Base-by-base conservation (phyloP, 2,113 vertebrate species). In the Eolophus roseicapilla region DNA sequence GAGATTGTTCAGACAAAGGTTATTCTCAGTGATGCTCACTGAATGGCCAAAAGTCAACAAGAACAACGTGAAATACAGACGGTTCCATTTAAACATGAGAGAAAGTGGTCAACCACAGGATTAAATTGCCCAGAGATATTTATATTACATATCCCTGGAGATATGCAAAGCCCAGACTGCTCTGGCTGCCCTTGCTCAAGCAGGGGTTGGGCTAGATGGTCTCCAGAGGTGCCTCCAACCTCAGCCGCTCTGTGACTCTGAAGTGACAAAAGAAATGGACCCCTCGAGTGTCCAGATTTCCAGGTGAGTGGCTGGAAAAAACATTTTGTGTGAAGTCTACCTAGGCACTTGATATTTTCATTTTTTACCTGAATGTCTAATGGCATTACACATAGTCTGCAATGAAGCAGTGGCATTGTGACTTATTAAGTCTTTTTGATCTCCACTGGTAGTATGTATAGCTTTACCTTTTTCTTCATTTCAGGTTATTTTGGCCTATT, bases 401-500 rank as follows among this genome's bases (percentile, higher is more conserved):
- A 55, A 7, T 4, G 35, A 74, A 46, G 17, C 15, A 21, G 27
- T 50, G 47, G 10, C 37, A 13, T 6, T 28, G 46, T 39, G 64
- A 43, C 20, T 86, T 47, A 37, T 0, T 21, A 68, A 79, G 35
- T 7, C 63, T 53, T n/a, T 49, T 46, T 2, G 0, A 3, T 37
- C 88, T 77, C 46, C 37, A 35, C 50, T 52, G 46, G 23, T 27
- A 29, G 3, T 11, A 44, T 10, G 23, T 12, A 28, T 11, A 70
- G 33, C 55, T 94, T 63, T 59, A 43, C 18, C 28, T 71, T 90
- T 87, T 77, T 68, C 43, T 81, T 70, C 47, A 28, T 68, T 84
- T 28, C n/a, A 52, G 59, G 74, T 92, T 82, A 75, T 68, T 94
- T 83, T 90, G 69, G 35, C 43, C 73, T 92, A 60, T 88, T 94